Base-by-base conservation (phyloP, 2,888 invertebrate species). In the Heteropelma amictum region DNA sequence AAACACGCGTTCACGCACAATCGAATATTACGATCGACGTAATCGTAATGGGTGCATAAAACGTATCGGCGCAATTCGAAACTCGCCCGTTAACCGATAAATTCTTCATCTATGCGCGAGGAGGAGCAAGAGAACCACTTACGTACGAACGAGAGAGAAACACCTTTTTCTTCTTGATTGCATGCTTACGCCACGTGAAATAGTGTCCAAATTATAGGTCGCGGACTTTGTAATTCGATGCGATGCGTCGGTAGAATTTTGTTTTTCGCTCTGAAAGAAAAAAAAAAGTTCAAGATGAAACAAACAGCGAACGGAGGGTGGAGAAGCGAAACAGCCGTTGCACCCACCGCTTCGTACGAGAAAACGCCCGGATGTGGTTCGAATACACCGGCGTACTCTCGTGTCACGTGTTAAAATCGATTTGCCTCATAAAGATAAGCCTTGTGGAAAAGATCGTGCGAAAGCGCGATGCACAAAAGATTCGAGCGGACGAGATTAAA, bases 101-200 rank as follows among this genome's bases (percentile, higher is more conserved):
- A 85, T 85, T 85, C 85, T 85, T 86, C 84, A 87, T 86, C 86
- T 85, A 86, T 82, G 80, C 80, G 81, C 53, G 45, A 28, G 56
- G 45, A 58, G 17, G 19, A 6, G 14, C 17, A 21, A 8, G 35
- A 51, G 54, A 35, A 23, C 73, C 73, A 78, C 77, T 75, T 72
- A 74, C 28, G 60, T 42, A 51, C 30, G 63, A 63, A 65, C 53
- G 58, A 71, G 76, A 49, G 72, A 79, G 82, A 82, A 83, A 86
- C 85, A 85, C 83, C 84, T 86, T 86, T 83, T 83, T 67, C 85
- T 83, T 85, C 85, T 83, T 85, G 86, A 86, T 86, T 86, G 85
- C 86, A 84, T 81, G 83, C 83, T 86, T 81, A 84, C 79, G 81
- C 79, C 81, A 82, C 68, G 83, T 82, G 84, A 86, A 86, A 86